Percentiles rank a stretch among this genome's conserved stretches.
Conservation (phyloP, 2,888 invertebrate genomes). For the Keiferia lycopersicella region DNA sequence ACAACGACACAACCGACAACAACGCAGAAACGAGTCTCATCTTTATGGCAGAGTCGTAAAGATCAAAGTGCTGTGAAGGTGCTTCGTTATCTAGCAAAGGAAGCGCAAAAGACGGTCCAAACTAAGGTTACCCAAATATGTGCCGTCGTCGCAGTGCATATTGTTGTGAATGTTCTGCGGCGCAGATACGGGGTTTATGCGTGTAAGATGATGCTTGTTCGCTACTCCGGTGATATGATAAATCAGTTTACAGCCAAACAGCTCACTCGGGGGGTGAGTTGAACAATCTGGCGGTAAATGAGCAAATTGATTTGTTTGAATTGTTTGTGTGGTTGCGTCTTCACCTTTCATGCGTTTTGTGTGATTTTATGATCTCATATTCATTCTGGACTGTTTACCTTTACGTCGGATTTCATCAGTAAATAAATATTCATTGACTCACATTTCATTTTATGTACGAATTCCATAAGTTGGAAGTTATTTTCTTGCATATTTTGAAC, state of each 20-base stretch:
- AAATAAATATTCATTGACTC: too few relatives aligned
- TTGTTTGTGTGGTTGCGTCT: slow-evolving; percentile 41
- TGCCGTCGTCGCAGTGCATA: slow-evolving; percentile 66
- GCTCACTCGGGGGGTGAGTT: slow-evolving; percentile 68
- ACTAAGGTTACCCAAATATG: slow-evolving; percentile 66
- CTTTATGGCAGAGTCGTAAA: background rate
- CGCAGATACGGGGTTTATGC: slow-evolving; percentile 73
- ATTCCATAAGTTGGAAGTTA: too few relatives aligned
- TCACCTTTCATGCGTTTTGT: slow-evolving; percentile 23
- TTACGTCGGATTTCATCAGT: background rate
- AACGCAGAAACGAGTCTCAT: background rate
- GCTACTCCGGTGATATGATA: slow-evolving; percentile 76
- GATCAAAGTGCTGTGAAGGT: slow-evolving; percentile 27
- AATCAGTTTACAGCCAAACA: slow-evolving; percentile 77
- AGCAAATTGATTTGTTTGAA: slow-evolving; percentile 66
- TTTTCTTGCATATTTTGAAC: too few relatives aligned
- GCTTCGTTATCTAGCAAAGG: slow-evolving; percentile 36
- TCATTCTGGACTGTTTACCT: background rate
- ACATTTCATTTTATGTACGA: too few relatives aligned
- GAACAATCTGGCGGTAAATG: slow-evolving; percentile 70
- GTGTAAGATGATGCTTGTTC: slow-evolving; percentile 81
- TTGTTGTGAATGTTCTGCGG: slow-evolving; percentile 69
- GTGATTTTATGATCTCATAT: background rate
- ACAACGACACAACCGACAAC: slow-evolving; percentile 20
- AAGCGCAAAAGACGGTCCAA: slow-evolving; percentile 54